phyloP scores from a whole-genome alignment of 2,888 invertebrate genomes.

The Sinhomidia bicolor region DNA sequence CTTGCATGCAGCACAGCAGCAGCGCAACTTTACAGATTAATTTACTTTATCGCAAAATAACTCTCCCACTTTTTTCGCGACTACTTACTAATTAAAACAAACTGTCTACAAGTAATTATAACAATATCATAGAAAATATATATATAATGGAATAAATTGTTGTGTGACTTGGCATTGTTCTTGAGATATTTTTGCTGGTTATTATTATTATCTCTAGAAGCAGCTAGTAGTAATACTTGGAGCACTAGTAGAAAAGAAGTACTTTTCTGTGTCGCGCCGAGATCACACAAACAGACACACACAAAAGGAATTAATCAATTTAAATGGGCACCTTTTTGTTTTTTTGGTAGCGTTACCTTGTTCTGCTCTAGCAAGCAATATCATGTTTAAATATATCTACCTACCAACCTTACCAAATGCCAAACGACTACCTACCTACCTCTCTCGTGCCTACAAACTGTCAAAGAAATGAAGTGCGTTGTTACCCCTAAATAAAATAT shows the following conservation, averaged over 20 bases:
- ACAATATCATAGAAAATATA: neutral
- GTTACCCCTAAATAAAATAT: neutral
- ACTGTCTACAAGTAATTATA: constrained; percentile 56
- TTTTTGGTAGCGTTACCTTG: constrained; percentile 35
- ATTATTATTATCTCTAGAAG: neutral
- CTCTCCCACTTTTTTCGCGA: neutral
- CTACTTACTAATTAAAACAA: constrained; percentile 46
- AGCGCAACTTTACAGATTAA: constrained; percentile 38
- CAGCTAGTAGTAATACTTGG: no score
- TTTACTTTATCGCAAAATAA: constrained; percentile 18
- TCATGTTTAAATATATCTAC: neutral
- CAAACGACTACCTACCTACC: neutral
- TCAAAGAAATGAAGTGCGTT: constrained; percentile 15
- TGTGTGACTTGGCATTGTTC: constrained; percentile 54
- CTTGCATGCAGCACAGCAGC: neutral
- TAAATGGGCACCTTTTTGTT: constrained; percentile 46
- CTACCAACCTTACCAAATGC: neutral
- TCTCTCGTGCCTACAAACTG: constrained; percentile 4
- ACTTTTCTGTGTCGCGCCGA: neutral
- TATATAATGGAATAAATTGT: no score
- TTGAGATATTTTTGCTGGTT: constrained; percentile 37
- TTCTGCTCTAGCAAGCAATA: neutral
- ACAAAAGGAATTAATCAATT: constrained; percentile 47
- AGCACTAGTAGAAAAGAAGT: neutral
- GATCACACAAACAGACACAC: neutral